phyloP scores from a whole-genome alignment of 2,888 invertebrate species.

The Andrena bucephala region DNA sequence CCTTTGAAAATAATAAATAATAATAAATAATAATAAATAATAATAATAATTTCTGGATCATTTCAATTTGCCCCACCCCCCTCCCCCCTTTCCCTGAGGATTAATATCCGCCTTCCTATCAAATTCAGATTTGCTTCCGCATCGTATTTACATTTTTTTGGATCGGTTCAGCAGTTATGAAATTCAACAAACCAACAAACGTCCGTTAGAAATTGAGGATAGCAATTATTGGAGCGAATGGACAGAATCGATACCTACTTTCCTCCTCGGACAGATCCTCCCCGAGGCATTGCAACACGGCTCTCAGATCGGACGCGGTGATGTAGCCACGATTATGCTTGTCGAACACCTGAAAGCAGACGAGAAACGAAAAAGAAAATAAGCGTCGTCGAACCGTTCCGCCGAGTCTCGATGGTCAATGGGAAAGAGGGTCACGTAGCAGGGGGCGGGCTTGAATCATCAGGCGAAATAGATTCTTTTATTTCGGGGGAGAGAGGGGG shows the following conservation, averaged over 20 bases:
- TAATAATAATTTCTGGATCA: too few species aligned
- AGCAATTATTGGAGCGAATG: neutral
- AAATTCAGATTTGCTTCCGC: neutral
- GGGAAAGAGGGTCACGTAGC: neutral
- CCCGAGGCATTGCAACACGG: constrained; percentile 94
- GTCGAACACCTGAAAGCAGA: constrained; percentile 88
- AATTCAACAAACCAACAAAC: neutral
- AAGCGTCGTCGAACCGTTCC: neutral
- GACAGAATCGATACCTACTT: constrained; percentile 87
- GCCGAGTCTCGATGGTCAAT: neutral
- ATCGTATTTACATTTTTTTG: neutral
- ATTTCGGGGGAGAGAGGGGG: neutral
- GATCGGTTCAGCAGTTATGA: neutral
- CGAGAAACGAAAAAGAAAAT: neutral
- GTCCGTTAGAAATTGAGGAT: neutral
- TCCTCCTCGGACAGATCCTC: constrained; percentile 96
- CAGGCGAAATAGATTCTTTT: constrained; percentile 41
- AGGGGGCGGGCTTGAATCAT: constrained; percentile 1
- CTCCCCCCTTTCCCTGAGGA: neutral
- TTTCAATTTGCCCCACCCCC: neutral
- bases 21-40: too few species aligned
- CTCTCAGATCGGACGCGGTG: constrained; percentile 94
- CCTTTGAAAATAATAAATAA: too few species aligned
- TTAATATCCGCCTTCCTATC: neutral
- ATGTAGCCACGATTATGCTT: constrained; percentile 97